Conservation (phyloP, 2,888 invertebrate genomes). For the Eulithis testata region DNA sequence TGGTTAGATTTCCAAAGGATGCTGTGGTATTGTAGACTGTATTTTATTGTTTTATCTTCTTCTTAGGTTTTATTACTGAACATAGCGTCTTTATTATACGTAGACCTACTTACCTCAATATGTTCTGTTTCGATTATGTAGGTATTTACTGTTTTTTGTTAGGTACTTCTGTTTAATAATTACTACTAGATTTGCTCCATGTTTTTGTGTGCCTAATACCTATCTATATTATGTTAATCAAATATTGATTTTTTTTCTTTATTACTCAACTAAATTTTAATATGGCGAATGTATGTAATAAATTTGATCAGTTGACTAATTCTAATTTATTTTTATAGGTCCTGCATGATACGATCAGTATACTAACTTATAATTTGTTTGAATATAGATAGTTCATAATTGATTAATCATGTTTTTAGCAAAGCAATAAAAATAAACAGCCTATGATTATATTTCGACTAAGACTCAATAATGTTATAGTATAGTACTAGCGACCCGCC, state of each 20-base stretch:
- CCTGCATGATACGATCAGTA: background rate
- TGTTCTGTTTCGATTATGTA: too few relatives aligned
- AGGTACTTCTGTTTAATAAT: too few relatives aligned
- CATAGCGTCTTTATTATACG: too few relatives aligned
- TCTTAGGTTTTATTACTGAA: background rate
- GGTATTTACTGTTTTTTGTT: too few relatives aligned
- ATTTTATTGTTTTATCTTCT: background rate
- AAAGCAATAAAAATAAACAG: background rate
- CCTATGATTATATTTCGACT: background rate
- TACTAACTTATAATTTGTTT: background rate
- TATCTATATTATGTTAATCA: too few relatives aligned
- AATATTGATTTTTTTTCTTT: too few relatives aligned
- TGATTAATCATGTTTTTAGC: background rate
- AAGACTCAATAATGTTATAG: constrained; percentile 1
- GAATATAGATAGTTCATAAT: background rate
- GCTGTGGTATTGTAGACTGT: background rate
- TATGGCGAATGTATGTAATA: too few relatives aligned
- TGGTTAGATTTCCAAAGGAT: constrained; percentile 9
- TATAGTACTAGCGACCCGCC: too few relatives aligned
- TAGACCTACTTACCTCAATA: too few relatives aligned
- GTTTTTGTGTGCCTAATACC: too few relatives aligned
- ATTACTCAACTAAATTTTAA: too few relatives aligned
- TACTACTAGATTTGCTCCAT: too few relatives aligned
- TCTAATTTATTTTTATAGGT: background rate
- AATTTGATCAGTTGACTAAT: background rate